These are phyloP conservation scores for Coenonympha arcania DNA, from an alignment of 2,888 invertebrate species.

Conservation along the genomic window DNA sequence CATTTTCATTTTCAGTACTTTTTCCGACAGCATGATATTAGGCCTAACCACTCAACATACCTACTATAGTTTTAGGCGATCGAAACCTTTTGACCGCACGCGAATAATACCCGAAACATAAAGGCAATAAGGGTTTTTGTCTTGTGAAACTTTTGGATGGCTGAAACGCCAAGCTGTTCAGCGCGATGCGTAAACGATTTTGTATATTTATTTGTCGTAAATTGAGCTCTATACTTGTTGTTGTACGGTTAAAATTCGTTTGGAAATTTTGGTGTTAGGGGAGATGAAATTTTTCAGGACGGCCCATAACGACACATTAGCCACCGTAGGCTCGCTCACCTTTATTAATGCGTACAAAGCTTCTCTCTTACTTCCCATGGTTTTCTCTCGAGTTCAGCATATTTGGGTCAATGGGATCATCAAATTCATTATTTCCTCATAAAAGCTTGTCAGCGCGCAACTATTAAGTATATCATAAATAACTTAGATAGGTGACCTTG, in stretches of 20 bases:
- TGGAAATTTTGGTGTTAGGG: conserved; percentile 35
- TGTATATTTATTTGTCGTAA: conserved; percentile 25
- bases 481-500: background rate
- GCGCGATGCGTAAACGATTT: conserved; percentile 49
- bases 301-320: conserved; percentile 69
- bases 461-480: background rate
- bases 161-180: conserved; percentile 55
- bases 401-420: conserved; percentile 20
- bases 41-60: background rate
- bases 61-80: conserved; percentile 15
- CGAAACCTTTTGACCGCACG: conserved; percentile 3
- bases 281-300: conserved; percentile 64
- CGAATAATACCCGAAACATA: conserved; percentile 3
- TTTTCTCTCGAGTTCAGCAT: conserved; percentile 11
- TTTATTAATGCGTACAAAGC: conserved; percentile 69
- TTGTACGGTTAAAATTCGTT: conserved; percentile 35
- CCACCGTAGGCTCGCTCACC: conserved; percentile 61
- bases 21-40: background rate
- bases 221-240: conserved; percentile 34
- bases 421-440: conserved; percentile 14
- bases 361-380: conserved; percentile 43
- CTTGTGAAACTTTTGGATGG: conserved; percentile 20
- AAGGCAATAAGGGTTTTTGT: conserved; percentile 14
- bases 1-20: background rate
- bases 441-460: conserved; percentile 30